A percentile compares a stretch with the other conserved stretches of the same genome.
Evolutionary conservation across 2,113 vertebrate genomes (phyloP).

Genomic region (Zapornia atra): DNA sequence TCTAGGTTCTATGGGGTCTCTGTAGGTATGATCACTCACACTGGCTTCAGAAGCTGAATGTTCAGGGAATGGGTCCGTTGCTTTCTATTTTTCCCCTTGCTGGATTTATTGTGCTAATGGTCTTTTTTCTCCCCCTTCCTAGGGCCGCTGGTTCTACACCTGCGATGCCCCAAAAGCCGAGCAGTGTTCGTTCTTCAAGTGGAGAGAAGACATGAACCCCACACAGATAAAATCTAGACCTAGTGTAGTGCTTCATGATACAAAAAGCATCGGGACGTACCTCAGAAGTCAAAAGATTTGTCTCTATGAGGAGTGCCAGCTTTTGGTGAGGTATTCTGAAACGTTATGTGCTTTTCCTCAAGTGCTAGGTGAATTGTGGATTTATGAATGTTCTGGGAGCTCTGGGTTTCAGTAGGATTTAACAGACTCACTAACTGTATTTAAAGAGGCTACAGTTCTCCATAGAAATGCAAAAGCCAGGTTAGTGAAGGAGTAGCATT

Average conservation of each 20-base stretch:
- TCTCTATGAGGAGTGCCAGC: constrained; percentile 79
- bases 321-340: constrained; percentile 76
- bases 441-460: background rate
- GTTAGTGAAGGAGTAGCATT: background rate
- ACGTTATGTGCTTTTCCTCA: accelerated
- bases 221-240: background rate
- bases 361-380: background rate
- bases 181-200: constrained; percentile 80
- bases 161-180: constrained; percentile 77
- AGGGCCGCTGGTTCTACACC: constrained; percentile 81
- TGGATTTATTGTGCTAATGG: background rate
- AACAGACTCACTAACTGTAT: accelerated
- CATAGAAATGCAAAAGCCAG: background rate
- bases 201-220: constrained; percentile 72
- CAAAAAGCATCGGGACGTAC: constrained; percentile 74
- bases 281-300: constrained; percentile 75
- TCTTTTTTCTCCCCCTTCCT: background rate
- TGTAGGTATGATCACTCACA: background rate
- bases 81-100: background rate
- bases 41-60: background rate
- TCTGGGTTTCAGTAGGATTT: background rate
- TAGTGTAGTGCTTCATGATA: constrained; percentile 52
- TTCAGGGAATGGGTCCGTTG: background rate
- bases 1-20: background rate
- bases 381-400: background rate